Percentiles rank a stretch among this genome's conserved stretches.
Conservation (phyloP, 2,797 vertebrate genomes). For the Hippocampus kuda region DNA sequence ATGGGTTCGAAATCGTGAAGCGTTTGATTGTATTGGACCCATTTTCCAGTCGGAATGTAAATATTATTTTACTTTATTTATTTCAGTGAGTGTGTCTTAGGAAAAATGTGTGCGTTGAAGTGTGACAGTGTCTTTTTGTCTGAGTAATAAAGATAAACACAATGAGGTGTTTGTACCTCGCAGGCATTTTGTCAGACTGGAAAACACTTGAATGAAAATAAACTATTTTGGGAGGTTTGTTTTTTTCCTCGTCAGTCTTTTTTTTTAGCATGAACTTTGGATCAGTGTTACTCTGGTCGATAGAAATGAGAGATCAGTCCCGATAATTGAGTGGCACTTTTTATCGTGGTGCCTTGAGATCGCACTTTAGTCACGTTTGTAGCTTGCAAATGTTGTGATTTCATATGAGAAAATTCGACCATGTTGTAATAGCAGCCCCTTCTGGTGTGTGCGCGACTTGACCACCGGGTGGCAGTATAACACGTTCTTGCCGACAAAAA, state of each 20-base stretch:
- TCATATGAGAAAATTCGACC: too few relatives aligned
- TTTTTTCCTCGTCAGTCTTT: background rate
- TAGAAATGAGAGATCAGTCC: too few relatives aligned
- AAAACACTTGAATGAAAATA: conserved; percentile 5
- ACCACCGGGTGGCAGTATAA: too few relatives aligned
- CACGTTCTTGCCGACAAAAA: too few relatives aligned
- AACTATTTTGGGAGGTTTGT: background rate
- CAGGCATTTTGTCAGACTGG: background rate
- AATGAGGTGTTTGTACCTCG: background rate
- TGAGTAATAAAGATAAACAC: background rate
- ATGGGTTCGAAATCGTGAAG: background rate
- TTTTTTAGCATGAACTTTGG: background rate
- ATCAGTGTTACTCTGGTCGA: too few relatives aligned
- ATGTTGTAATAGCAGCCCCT: too few relatives aligned
- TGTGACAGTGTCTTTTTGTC: background rate
- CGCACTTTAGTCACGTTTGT: too few relatives aligned
- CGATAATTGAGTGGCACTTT: too few relatives aligned
- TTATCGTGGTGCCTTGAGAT: too few relatives aligned
- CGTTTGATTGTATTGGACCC: background rate
- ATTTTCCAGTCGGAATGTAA: background rate
- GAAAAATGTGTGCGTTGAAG: background rate
- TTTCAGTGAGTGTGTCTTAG: background rate
- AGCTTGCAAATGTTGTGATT: too few relatives aligned
- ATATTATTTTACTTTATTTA: conserved; percentile 4
- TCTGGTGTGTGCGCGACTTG: too few relatives aligned